Evolutionary conservation across 2,888 invertebrate genomes (phyloP).

Genomic region (Vanessa cardui): DNA sequence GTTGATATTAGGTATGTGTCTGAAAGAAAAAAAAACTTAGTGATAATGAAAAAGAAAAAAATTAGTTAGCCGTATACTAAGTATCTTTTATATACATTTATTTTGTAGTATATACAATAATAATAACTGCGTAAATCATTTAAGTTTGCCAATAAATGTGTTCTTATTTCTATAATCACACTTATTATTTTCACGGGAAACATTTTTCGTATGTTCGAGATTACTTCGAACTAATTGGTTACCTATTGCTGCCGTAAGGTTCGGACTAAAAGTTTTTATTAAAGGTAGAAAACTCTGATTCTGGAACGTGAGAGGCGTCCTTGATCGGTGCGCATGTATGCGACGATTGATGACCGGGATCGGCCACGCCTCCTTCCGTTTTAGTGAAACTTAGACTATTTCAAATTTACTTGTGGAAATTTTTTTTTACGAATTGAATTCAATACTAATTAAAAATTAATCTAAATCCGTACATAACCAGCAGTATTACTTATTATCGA

Average conservation of each 20-base stretch:
- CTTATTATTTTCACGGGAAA: no score
- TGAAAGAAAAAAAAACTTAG: no score
- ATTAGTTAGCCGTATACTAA: no score
- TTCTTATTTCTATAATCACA: no score
- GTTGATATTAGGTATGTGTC: no score
- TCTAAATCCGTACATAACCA: no score
- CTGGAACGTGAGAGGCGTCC: conserved; percentile 30
- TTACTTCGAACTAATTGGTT: conserved; percentile 13
- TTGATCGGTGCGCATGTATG: conserved; percentile 31
- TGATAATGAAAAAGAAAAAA: no score
- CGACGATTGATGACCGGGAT: conserved; percentile 34
- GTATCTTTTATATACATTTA: no score
- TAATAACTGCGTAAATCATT: no score
- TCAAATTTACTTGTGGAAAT: conserved; percentile 3
- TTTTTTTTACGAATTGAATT: background rate
- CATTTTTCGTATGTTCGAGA: background rate
- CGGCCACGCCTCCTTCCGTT: conserved; percentile 14
- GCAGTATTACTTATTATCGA: background rate
- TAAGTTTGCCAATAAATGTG: no score
- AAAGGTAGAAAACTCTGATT: conserved; percentile 32
- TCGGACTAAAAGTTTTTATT: conserved; percentile 33
- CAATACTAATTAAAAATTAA: no score
- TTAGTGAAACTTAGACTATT: conserved; percentile 25
- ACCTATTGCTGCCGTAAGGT: conserved; percentile 13
- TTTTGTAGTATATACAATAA: no score